A percentile compares a stretch with the other conserved stretches of the same genome.
These are phyloP conservation scores for Dendrolimus punctatus DNA, from an alignment of 1,140 invertebrate species.

Conservation along the genomic window DNA sequence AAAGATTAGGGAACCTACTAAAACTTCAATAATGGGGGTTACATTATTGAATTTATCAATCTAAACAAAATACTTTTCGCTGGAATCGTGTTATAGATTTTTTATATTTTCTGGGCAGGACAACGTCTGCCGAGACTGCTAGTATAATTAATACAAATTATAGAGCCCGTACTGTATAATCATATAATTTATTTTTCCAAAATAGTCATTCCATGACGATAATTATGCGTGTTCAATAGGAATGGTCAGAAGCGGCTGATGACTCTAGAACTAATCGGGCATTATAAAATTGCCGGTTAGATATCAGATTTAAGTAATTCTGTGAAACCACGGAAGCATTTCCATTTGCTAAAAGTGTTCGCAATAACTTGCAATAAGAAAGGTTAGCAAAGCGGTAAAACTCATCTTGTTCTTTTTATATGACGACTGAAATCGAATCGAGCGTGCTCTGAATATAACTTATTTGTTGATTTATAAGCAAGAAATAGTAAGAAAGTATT, in stretches of 20 bases:
- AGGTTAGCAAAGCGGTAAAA: not conserved
- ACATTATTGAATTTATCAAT: no score
- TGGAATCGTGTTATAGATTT: no score
- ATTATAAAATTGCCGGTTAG: conserved; percentile 20
- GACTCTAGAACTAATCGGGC: conserved; percentile 46
- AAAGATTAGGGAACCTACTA: no score
- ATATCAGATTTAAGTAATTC: conserved; percentile 14
- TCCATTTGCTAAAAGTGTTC: conserved; percentile 1
- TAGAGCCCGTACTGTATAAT: no score
- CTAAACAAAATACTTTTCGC: no score
- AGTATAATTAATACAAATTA: no score
- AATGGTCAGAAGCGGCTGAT: conserved; percentile 11
- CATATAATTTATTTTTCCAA: not conserved
- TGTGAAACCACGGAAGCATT: conserved; percentile 7
- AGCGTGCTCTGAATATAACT: not conserved
- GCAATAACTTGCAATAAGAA: conserved; percentile 1
- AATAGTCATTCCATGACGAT: not conserved
- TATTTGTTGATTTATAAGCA: no score
- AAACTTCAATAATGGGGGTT: no score
- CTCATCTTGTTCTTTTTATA: conserved; percentile 4
- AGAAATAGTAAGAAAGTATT: no score
- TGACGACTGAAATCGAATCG: conserved; percentile 3
- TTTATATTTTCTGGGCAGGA: no score
- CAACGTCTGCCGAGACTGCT: no score
- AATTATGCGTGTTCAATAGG: not conserved